These are phyloP conservation scores for Erannis defoliaria DNA, from an alignment of 2,888 invertebrate genomes.

Conservation along the genomic window DNA sequence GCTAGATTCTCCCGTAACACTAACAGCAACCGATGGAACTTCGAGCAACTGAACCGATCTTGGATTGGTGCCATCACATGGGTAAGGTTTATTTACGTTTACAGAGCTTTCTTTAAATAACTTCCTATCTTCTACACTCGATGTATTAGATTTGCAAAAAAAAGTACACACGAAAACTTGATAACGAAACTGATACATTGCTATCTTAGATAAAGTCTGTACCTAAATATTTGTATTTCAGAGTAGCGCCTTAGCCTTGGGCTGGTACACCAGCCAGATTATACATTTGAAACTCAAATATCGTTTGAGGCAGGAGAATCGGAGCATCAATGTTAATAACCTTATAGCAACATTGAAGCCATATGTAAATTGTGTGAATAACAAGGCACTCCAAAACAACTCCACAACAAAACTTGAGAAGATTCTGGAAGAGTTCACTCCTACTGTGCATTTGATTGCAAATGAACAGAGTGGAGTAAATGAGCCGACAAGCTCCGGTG, in stretches of 20 bases:
- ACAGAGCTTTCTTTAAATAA: slow-evolving; percentile 34
- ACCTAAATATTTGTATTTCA: slow-evolving; percentile 54
- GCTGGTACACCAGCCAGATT: slow-evolving; percentile 88
- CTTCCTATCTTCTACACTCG: slow-evolving; percentile 19
- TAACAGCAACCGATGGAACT: slow-evolving; percentile 75
- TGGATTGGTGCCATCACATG: slow-evolving; percentile 85
- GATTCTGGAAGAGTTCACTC: slow-evolving; percentile 60
- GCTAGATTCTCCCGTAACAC: slow-evolving; percentile 62
- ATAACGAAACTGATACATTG: neutral
- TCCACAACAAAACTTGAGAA: slow-evolving; percentile 61
- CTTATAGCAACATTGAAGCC: slow-evolving; percentile 62
- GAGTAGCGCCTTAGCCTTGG: slow-evolving; percentile 88
- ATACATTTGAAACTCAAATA: slow-evolving; percentile 74
- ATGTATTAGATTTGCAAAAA: neutral
- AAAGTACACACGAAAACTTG: slow-evolving; percentile 2
- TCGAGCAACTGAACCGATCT: slow-evolving; percentile 73
- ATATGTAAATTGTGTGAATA: slow-evolving; percentile 58
- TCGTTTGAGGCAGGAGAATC: slow-evolving; percentile 49
- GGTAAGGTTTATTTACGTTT: slow-evolving; percentile 62
- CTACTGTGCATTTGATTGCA: slow-evolving; percentile 72
- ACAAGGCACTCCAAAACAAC: slow-evolving; percentile 53
- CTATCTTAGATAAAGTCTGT: slow-evolving; percentile 5
- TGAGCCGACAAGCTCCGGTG: slow-evolving; percentile 42
- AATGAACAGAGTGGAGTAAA: slow-evolving; percentile 65
- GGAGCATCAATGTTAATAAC: slow-evolving; percentile 53